Conservation (phyloP, 1,140 invertebrate species). For the Phymorhynchus buccinoides region DNA sequence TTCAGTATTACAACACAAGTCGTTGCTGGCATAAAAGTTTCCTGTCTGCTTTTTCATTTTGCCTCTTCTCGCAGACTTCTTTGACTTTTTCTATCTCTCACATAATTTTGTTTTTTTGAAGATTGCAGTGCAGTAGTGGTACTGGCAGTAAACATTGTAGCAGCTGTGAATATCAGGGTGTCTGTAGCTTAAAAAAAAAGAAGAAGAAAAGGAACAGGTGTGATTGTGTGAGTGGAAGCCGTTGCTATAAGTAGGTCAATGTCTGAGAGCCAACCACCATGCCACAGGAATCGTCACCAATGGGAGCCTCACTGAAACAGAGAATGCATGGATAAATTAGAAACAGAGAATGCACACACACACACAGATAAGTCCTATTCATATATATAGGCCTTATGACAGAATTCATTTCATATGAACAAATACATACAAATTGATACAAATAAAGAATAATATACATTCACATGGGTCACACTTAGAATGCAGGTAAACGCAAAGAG, state of each 20-base stretch:
- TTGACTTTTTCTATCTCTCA: no score
- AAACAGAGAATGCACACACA: not conserved
- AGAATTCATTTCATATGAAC: not conserved
- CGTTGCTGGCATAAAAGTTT: no score
- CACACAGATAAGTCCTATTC: not conserved
- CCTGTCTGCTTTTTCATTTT: no score
- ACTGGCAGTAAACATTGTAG: no score
- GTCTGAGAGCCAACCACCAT: slow-evolving; percentile 38
- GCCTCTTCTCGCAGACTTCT: no score
- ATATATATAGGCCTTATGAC: not conserved
- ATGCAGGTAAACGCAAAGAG: no score
- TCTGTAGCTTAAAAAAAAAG: no score
- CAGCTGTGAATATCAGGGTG: not conserved
- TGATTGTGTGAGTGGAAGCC: no score
- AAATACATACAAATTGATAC: no score
- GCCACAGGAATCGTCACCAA: slow-evolving; percentile 58
- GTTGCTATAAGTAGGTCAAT: slow-evolving; percentile 29
- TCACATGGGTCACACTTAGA: not conserved
- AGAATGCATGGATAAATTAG: not conserved
- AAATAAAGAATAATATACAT: not conserved
- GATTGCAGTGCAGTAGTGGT: not conserved
- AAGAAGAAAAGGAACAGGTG: no score
- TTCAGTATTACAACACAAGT: no score
- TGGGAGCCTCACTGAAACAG: slow-evolving; percentile 60
- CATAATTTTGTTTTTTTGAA: no score